Conservation (phyloP, 2,797 vertebrate species). For the Phataginus tricuspis region DNA sequence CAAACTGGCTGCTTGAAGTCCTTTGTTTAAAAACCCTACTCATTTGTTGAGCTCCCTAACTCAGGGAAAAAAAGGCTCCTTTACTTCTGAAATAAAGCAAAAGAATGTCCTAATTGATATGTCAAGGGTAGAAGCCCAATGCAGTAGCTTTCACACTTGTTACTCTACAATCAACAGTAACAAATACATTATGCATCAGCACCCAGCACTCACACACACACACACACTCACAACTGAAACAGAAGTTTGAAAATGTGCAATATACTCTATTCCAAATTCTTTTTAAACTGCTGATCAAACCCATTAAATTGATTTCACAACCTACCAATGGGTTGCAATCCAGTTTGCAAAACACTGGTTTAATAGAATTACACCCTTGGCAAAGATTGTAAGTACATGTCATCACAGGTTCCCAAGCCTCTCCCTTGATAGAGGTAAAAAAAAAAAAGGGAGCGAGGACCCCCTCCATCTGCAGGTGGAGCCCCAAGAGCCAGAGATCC, state of each 20-base stretch:
- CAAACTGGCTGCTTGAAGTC: not conserved
- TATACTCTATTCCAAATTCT: not conserved
- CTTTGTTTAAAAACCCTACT: not conserved
- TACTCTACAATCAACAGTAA: not conserved
- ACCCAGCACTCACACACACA: not conserved
- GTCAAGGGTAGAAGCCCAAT: not conserved
- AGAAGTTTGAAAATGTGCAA: constrained; percentile 1
- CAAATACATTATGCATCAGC: not conserved
- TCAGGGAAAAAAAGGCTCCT: not conserved
- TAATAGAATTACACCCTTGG: not conserved
- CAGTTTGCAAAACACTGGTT: not conserved
- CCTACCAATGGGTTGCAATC: not conserved
- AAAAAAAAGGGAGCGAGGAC: not conserved
- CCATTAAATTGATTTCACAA: not conserved
- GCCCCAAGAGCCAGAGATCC: not conserved
- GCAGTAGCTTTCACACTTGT: not conserved
- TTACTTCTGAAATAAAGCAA: constrained; percentile 30
- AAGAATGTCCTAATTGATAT: constrained; percentile 1
- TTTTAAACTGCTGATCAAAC: not conserved
- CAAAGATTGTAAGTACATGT: not conserved
- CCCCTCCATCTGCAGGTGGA: not conserved
- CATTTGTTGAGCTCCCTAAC: constrained; percentile 4
- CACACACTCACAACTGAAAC: not conserved
- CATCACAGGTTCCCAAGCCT: not conserved
- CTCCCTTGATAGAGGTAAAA: not conserved